Evolutionary conservation across 2,797 vertebrate species (phyloP), one percentile per base, ranked within the genome.

Genomic region (Botia kubotai): DNA sequence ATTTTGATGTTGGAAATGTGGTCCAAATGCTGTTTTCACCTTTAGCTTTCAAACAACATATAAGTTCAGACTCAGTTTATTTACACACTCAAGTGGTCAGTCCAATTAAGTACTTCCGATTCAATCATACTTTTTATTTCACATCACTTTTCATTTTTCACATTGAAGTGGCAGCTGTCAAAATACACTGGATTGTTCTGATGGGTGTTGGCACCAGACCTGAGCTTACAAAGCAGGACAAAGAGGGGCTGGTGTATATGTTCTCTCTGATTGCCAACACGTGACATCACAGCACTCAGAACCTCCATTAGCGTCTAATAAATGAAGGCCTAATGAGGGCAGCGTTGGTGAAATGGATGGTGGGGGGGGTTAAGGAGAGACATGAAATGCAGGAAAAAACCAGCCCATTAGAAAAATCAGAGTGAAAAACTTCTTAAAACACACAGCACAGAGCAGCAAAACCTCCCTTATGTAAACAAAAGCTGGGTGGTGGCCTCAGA

Each of bases 401-500:
- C 86, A 89, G 91, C 91, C 93, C 93, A 93, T 93, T 94, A 93
- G 90, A 94, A 93, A 93, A 94, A 94, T 93, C 92, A 92, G 90
- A 89, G 92, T 87, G 86, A 92, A 93, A 93, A 81, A 73, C 75
- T 92, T 93, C 91, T 94, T 90, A 94, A 95, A 95, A 89, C 88
- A 92, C 90, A 92, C 89, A 90, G 88, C 84, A 84, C 89, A 91
- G 90, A 72, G 85, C 91, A 93, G 95, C 93, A 94, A 93, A 95
- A 94, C 90, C 90, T 92, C 91, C 89, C 93, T 93, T 93, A 89
- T 93, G 93, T 96, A 97, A 96, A 96, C 96, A 97, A 94, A 95
- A 92, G 93, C 93, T 96, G 95, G 97, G 96, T 97, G 96, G 96
- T 92, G 94, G 92, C 92, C 94, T 95, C 92, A 72, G 19, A 93